Percentiles rank a stretch among this genome's conserved stretches.
Conservation (phyloP, 2,888 invertebrate genomes). For the Oasisia sp. region DNA sequence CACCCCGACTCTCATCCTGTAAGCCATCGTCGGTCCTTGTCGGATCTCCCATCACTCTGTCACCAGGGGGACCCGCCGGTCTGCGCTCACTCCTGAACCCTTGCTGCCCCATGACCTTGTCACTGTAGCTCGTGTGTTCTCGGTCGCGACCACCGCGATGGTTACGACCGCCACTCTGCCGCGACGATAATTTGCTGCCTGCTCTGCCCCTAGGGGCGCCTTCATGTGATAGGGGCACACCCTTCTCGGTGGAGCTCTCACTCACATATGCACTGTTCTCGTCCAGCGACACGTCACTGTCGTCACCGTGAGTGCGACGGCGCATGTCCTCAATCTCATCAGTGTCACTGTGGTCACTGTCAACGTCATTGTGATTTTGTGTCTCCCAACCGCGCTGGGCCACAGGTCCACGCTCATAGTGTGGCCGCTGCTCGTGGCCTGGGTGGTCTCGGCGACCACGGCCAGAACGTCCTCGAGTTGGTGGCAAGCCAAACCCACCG, state of each 20-base stretch:
- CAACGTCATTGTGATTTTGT: background rate
- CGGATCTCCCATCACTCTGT: background rate
- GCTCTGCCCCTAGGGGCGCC: conserved; percentile 34
- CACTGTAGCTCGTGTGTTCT: conserved; percentile 22
- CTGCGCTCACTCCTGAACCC: conserved; percentile 27
- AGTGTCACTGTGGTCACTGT: conserved; percentile 31
- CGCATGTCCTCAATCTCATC: conserved; percentile 30
- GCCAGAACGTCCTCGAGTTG: conserved; percentile 65
- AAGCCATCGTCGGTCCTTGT: conserved; percentile 13
- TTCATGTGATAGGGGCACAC: background rate
- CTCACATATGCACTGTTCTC: conserved; percentile 59
- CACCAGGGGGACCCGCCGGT: conserved; percentile 26
- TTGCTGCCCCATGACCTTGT: conserved; percentile 26
- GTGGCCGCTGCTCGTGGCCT: conserved; percentile 7
- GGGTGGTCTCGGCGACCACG: conserved; percentile 41
- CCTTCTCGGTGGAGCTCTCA: conserved; percentile 52
- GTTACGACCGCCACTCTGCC: background rate
- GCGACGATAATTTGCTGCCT: conserved; percentile 8
- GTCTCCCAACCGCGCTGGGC: background rate
- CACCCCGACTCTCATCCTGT: conserved; percentile 26
- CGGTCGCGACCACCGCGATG: background rate
- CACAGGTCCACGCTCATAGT: background rate
- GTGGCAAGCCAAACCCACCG: background rate
- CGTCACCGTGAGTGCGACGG: conserved; percentile 27
- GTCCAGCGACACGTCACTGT: conserved; percentile 47